Conservation (phyloP, 2,113 vertebrate species). For the Echinops telfairi region DNA sequence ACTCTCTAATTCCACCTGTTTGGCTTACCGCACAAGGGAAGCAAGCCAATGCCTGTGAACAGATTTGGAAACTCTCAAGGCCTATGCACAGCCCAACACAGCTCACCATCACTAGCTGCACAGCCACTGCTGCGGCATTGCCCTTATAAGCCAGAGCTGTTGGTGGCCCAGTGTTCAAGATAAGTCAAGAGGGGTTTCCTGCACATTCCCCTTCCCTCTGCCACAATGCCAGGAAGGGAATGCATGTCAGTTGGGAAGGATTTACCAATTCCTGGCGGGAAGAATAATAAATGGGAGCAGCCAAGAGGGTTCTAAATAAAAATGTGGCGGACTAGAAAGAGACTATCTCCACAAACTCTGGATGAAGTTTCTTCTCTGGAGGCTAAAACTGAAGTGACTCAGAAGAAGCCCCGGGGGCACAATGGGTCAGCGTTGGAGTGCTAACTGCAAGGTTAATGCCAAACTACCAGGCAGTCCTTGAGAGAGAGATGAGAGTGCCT, state of each 20-base stretch:
- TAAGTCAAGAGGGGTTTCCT: background rate
- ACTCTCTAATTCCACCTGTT: background rate
- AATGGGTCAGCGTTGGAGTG: too few species aligned
- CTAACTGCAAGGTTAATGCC: too few species aligned
- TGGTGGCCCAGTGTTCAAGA: background rate
- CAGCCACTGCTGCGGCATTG: background rate
- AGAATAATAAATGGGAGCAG: conserved; percentile 68
- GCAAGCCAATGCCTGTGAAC: accelerated
- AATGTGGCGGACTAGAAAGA: conserved; percentile 67
- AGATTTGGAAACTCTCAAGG: background rate
- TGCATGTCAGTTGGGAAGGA: conserved; percentile 72
- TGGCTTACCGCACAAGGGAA: background rate
- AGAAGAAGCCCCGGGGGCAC: too few species aligned
- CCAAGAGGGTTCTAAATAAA: conserved; percentile 72
- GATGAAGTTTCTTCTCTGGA: conserved; percentile 81
- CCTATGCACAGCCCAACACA: background rate
- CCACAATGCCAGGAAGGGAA: conserved; percentile 37
- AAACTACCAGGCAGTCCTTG: too few species aligned
- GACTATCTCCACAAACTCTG: conserved; percentile 78
- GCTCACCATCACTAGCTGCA: accelerated
- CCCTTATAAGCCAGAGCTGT: background rate
- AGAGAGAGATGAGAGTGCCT: too few species aligned
- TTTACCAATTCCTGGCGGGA: conserved; percentile 81
- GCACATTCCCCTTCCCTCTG: background rate
- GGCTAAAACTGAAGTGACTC: conserved; percentile 81